Conservation (phyloP, 2,888 invertebrate species). For the Pseudococcus viburni region DNA sequence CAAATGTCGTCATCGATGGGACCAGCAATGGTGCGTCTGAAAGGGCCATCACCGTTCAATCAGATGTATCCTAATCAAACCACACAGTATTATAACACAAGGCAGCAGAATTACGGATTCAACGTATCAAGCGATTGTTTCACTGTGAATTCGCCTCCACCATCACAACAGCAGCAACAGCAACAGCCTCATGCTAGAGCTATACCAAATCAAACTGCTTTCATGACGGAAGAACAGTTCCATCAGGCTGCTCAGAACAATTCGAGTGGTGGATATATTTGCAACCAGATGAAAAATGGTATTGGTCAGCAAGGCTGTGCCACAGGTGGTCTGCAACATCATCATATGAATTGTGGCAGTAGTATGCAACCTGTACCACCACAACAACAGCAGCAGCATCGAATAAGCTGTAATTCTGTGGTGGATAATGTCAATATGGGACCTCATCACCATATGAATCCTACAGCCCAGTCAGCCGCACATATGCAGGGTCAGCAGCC, state of each 20-base stretch:
- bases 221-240: constrained; percentile 25
- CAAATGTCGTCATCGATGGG: constrained; percentile 43
- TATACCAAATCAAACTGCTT: constrained; percentile 41
- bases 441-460: constrained; percentile 55
- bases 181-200: constrained; percentile 33
- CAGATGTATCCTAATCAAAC: constrained; percentile 55
- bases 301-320: not conserved
- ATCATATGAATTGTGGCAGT: constrained; percentile 46
- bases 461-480: not conserved
- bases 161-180: not conserved
- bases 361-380: not conserved
- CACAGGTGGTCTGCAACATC: constrained; percentile 15
- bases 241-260: constrained; percentile 18
- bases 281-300: constrained; percentile 50
- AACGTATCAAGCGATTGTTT: constrained; percentile 53
- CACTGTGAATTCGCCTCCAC: constrained; percentile 32
- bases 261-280: not conserved
- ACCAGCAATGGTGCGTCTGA: constrained; percentile 49
- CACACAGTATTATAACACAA: constrained; percentile 38
- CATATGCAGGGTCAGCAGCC: not conserved
- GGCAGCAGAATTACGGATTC: constrained; percentile 57
- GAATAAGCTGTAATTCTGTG: not conserved
- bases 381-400: constrained; percentile 50
- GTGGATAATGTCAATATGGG: not conserved
- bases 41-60: constrained; percentile 57